Percentiles rank a stretch among this genome's conserved stretches.
Evolutionary conservation across 1,140 invertebrate species (phyloP).

Genomic region (Neotoxoptera formosana): DNA sequence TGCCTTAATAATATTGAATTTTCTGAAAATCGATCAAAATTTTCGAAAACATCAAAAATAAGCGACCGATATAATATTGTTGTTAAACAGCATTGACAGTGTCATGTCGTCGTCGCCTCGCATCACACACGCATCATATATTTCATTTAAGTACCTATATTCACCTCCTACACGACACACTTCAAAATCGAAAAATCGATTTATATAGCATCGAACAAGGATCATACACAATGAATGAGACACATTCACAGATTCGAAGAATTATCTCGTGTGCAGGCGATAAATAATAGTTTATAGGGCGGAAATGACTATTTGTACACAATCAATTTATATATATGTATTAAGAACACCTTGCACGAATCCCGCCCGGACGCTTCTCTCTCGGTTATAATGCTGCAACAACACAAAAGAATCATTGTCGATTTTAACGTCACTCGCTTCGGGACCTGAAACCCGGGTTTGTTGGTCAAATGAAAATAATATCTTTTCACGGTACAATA

Average conservation of each 20-base stretch:
- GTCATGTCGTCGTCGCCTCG: background rate
- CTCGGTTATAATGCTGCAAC: background rate
- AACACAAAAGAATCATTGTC: slow-evolving; percentile 39
- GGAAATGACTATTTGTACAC: slow-evolving; percentile 37
- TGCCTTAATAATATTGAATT: background rate
- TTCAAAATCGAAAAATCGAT: background rate
- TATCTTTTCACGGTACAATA: slow-evolving; percentile 33
- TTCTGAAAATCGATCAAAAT: background rate
- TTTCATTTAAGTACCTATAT: background rate
- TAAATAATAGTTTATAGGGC: slow-evolving; percentile 30
- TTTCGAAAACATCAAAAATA: background rate
- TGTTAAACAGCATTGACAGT: background rate
- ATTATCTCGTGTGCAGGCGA: background rate
- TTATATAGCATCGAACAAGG: background rate
- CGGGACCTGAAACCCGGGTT: background rate
- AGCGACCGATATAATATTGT: too few species aligned
- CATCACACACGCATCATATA: background rate
- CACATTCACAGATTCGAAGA: background rate
- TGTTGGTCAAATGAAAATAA: slow-evolving; percentile 27
- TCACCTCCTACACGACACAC: background rate
- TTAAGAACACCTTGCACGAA: slow-evolving; percentile 3
- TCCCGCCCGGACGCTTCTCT: slow-evolving; percentile 3
- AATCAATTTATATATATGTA: background rate
- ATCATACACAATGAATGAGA: background rate
- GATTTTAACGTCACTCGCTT: slow-evolving; percentile 8